A percentile compares a stretch with the other conserved stretches of the same genome.
Evolutionary conservation across 1,140 invertebrate genomes (phyloP).

Genomic region (Neodiprion lecontei): DNA sequence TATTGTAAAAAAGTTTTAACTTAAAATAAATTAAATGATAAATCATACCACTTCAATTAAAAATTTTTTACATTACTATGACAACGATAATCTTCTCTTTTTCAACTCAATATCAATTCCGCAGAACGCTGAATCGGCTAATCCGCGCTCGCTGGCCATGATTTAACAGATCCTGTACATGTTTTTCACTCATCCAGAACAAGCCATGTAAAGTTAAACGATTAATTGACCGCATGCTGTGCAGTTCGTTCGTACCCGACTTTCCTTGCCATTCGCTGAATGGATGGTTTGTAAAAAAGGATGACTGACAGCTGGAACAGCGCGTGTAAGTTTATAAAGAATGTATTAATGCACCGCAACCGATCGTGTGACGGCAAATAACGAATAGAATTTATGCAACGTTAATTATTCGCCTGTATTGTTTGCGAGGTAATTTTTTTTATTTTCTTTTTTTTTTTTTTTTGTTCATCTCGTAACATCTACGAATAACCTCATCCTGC

Average conservation of each 20-base stretch:
- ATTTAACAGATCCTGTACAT: not conserved
- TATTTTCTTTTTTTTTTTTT: constrained; percentile 18
- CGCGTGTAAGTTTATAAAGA: too few relatives aligned
- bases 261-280: not conserved
- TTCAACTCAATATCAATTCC: not conserved
- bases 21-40: constrained; percentile 64
- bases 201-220: not conserved
- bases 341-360: too few relatives aligned
- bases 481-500: too few relatives aligned
- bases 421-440: not conserved
- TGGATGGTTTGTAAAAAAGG: not conserved
- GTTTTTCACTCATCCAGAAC: not conserved
- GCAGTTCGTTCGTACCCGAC: not conserved
- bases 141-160: too few relatives aligned
- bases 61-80: too few relatives aligned
- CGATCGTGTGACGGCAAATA: too few relatives aligned
- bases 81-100: not conserved
- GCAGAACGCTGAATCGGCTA: too few relatives aligned
- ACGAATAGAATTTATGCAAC: too few relatives aligned
- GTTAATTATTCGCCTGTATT: too few relatives aligned
- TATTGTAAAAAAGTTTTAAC: constrained; percentile 64
- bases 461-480: too few relatives aligned
- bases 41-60: constrained; percentile 42
- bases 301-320: not conserved
- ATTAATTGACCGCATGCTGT: constrained; percentile 2